These are phyloP conservation scores for Punctoribates punctum DNA, from an alignment of 2,888 invertebrate genomes.

Conservation along the genomic window DNA sequence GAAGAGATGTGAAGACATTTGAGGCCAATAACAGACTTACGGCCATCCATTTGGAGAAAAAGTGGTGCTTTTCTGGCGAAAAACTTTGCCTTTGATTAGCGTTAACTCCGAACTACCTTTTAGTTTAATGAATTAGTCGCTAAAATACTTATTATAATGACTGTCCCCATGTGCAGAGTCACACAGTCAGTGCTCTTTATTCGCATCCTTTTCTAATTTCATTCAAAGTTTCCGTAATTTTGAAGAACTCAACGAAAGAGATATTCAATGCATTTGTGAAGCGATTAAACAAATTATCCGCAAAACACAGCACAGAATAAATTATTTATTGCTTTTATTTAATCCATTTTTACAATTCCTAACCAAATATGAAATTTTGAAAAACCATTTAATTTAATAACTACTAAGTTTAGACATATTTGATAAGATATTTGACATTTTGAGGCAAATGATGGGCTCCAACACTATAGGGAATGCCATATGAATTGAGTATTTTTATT, in stretches of 20 bases:
- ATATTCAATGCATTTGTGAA: not conserved
- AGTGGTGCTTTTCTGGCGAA: not conserved
- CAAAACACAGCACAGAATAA: too few relatives aligned
- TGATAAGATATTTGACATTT: too few relatives aligned
- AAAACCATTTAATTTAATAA: too few relatives aligned
- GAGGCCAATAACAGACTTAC: not conserved
- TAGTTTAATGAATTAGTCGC: constrained; percentile 6
- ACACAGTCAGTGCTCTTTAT: not conserved
- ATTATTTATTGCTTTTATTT: too few relatives aligned
- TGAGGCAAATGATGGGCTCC: not conserved
- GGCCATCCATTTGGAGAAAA: not conserved
- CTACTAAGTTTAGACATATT: too few relatives aligned
- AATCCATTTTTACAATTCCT: too few relatives aligned
- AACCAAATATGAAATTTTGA: too few relatives aligned
- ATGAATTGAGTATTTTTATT: not conserved
- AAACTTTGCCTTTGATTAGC: not conserved
- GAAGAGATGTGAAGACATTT: not conserved
- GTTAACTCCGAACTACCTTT: not conserved
- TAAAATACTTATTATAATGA: not conserved
- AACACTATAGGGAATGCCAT: not conserved
- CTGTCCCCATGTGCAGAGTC: not conserved
- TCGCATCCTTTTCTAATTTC: not conserved
- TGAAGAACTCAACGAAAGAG: not conserved
- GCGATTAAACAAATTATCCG: not conserved
- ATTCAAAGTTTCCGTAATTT: constrained; percentile 8